phyloP scores from a whole-genome alignment of 2,113 vertebrate genomes.

The Psilopsiagon aymara region DNA sequence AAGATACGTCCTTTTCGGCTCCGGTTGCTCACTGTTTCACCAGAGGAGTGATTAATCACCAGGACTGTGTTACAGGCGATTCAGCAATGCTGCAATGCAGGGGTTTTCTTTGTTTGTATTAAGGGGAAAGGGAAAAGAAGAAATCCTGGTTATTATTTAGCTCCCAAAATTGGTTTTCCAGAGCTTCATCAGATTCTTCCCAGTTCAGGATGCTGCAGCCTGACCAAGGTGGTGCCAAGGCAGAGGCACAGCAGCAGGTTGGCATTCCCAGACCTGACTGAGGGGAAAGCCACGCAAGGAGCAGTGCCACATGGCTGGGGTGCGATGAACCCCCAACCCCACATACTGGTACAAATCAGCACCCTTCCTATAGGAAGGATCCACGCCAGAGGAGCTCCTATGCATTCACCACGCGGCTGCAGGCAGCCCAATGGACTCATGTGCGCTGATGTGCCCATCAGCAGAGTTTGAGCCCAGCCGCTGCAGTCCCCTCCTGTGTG shows the following conservation, averaged over 20 bases:
- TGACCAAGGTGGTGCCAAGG: background rate
- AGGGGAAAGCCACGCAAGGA: fast-evolving
- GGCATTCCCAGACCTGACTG: background rate
- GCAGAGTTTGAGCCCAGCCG: fast-evolving
- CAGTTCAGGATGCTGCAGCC: background rate
- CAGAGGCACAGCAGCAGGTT: background rate
- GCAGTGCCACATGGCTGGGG: background rate
- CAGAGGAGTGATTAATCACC: slow-evolving; percentile 64
- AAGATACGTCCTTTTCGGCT: background rate
- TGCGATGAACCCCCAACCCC: fast-evolving
- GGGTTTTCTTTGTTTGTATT: slow-evolving; percentile 45
- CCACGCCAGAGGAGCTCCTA: background rate
- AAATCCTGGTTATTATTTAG: background rate
- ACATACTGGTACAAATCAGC: fast-evolving
- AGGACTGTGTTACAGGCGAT: background rate
- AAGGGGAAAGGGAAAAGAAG: background rate
- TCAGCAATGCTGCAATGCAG: slow-evolving; percentile 64
- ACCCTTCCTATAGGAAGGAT: fast-evolving
- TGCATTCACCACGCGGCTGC: fast-evolving
- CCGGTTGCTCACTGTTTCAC: slow-evolving; percentile 22
- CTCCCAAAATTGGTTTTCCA: background rate
- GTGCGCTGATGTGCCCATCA: fast-evolving
- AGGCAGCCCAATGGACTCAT: fast-evolving
- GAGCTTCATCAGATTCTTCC: background rate
- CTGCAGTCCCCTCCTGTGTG: background rate